Base-by-base conservation (phyloP, 2,797 vertebrate genomes). In the Melanogrammus aeglefinus region DNA sequence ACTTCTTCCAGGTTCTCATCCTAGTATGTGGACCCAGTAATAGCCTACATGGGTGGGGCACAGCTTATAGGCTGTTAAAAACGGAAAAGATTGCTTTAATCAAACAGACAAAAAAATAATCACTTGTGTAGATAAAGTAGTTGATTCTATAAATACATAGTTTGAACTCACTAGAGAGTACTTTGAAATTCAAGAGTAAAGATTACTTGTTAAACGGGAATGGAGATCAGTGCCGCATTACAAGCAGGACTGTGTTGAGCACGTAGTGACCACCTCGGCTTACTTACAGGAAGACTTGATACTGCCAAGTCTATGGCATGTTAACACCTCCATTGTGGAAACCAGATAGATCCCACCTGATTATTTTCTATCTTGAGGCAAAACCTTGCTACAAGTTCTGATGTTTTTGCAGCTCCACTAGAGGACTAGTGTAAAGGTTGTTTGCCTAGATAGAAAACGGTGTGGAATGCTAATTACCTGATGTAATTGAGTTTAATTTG, bases 21-120 rank as follows among this genome's bases (percentile, higher is more conserved):
- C 79, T 88, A 88, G 79, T 83, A 82, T 83, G 87, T 83, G 83
- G 80, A 81, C 63, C 21, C 83, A 86, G 63, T 76, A 57, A 81
- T 84, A 81, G 75, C 44, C 79, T 84, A 82, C 76, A 51, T 83
- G 90, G 91, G 89, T 89, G 91, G 85, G 88, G 85, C 87, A 39
- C 21, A 77, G 76, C 77, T 80, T 85, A 57, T 80, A 31, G 72
- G 76, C 73, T 4, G 27, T 13, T 71, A 39, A 87, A 24, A 63
- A 63, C 57, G n/a, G 6, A 63, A 63, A 7, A n/a, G 0, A 63
- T 24, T 24, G 21, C 57, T 8, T 63, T 8, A 63, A 63, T 63
- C 57, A n/a, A 63, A 63, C n/a, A 24, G 21, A 63, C 12, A 74
- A 66, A 74, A 66, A 76, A 57, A 33, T 78, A 35, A 35, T 87